Base-by-base conservation (phyloP, 1,140 invertebrate species). In the Mylabris phalerata region DNA sequence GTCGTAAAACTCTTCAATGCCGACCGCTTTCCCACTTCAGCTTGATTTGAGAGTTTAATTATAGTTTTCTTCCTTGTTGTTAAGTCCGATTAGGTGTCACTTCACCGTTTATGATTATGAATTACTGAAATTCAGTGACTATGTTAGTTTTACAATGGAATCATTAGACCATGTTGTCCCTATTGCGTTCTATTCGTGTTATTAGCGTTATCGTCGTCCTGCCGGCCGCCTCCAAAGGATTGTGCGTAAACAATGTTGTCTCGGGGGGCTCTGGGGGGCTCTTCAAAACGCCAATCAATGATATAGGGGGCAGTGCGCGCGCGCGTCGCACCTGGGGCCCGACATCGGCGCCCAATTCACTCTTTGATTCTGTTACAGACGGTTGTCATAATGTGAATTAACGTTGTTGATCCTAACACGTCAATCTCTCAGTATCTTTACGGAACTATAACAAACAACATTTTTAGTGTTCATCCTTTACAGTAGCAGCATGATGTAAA, bases 201-300 rank as follows among this genome's bases (percentile, higher is more conserved):
- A 7, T 32, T 32, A 32, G 32, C 7, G 32, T 32, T 32, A 32
- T 32, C 32, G 7, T 32, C 4, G 32, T 32, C 32, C 40, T 44
- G 42, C 26, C 19, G 11, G 44, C 13, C 46, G 24, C 38, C 24
- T 40, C 49, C 44, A 58, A 57, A 57, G 52, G 61, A 59, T 60
- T 60, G 62, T 60, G 59, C 62, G 62, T 63, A 63, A 63, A 63
- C 62, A 63, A 66, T 63, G 56, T 45, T 59, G 48, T 48, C 40
- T 59, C 38, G 57, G 48, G 13, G 57, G 50, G 59, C 58, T 55
- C 46, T 46, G 45, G 61, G 62, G 60, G 58, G 48, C 54, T 55
- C 50, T 54, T 41, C 51, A 50, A 49, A 49, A 50, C 62, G 64
- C 64, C 66, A 67, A 67, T 67, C 66, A 62, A 67, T 67, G 66